Evolutionary conservation across 2,113 vertebrate genomes (phyloP).

Genomic region (Cebus imitator): DNA sequence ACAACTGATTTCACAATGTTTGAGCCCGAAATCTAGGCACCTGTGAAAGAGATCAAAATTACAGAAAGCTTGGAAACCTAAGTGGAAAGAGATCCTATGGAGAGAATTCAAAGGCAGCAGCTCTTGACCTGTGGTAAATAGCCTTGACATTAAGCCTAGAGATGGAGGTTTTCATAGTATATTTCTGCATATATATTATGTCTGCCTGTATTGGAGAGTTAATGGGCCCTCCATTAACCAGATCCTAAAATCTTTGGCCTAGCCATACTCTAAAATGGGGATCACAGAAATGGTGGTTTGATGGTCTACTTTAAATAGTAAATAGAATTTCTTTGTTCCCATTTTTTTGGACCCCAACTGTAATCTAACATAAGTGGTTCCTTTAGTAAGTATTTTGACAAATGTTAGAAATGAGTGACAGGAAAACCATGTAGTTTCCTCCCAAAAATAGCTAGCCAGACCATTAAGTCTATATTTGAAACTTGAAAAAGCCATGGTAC

Average conservation of each 20-base stretch:
- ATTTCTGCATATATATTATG: not conserved
- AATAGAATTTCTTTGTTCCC: not conserved
- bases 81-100: not conserved
- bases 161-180: not conserved
- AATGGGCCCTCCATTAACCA: not conserved
- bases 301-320: not conserved
- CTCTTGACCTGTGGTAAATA: not conserved
- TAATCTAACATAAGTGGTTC: not conserved
- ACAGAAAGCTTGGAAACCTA: not conserved
- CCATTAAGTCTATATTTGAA: not conserved
- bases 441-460: not conserved
- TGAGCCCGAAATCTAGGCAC: not conserved
- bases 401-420: not conserved
- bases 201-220: not conserved
- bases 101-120: not conserved
- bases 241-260: not conserved
- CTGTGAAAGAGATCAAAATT: not conserved
- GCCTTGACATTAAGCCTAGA: not conserved
- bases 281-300: not conserved
- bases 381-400: not conserved
- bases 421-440: not conserved
- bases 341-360: not conserved
- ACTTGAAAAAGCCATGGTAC: not conserved
- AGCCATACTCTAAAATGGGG: not conserved
- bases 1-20: not conserved